phyloP scores from a whole-genome alignment of 2,113 vertebrate genomes.

The Brachypteracias leptosomus region DNA sequence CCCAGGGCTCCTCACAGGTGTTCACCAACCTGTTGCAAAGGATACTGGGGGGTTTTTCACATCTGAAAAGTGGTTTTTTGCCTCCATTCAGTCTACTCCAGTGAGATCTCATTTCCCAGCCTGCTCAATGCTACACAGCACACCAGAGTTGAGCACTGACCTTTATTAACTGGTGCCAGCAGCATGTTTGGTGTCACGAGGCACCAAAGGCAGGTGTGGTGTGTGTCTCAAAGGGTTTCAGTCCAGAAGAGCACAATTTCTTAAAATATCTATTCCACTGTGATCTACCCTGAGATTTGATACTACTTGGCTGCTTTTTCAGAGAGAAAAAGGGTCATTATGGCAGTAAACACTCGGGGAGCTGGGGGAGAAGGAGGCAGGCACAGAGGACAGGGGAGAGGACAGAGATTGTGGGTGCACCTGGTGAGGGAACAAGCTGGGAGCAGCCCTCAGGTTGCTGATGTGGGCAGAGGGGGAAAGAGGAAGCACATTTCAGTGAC shows the following conservation, averaged over 20 bases:
- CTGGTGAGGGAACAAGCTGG: background rate
- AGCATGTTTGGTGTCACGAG: background rate
- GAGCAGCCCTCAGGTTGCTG: background rate
- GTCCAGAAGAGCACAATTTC: background rate
- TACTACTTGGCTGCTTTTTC: background rate
- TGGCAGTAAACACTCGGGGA: background rate
- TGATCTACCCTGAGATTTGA: background rate
- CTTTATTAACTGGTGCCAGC: slow-evolving; percentile 5
- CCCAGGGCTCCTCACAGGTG: background rate
- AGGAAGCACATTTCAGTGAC: background rate
- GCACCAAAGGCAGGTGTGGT: background rate
- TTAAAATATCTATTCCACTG: background rate
- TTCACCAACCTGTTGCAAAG: background rate
- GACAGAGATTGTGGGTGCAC: background rate
- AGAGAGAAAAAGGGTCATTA: background rate
- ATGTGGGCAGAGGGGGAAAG: background rate
- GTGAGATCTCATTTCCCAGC: background rate
- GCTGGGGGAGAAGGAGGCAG: background rate
- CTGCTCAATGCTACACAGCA: background rate
- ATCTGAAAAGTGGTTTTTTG: background rate
- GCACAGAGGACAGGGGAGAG: background rate
- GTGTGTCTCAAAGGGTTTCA: background rate
- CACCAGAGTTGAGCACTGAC: background rate
- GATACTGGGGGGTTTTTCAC: fast-evolving
- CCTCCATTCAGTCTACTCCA: background rate